Conservation (phyloP, 2,888 invertebrate genomes). For the Sminthurinus aureus region DNA sequence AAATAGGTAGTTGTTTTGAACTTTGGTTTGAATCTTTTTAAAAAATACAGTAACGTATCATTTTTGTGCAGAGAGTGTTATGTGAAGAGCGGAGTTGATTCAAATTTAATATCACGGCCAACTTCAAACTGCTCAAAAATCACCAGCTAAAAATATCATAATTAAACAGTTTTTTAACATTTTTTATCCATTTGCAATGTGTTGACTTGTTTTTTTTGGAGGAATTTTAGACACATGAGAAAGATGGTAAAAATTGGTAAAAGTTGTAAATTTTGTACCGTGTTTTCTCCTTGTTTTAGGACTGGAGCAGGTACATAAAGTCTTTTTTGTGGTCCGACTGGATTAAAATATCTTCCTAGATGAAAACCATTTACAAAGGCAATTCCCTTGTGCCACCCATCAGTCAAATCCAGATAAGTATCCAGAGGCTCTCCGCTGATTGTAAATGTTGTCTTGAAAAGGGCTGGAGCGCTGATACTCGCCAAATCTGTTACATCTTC, state of each 20-base stretch:
- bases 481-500: not conserved
- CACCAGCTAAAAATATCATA: constrained; percentile 52
- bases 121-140: constrained; percentile 57
- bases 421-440: constrained; percentile 70
- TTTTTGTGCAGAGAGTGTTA: no score
- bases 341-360: constrained; percentile 82
- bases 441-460: constrained; percentile 67
- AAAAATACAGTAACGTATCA: no score
- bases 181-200: not conserved
- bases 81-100: no score
- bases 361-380: constrained; percentile 86
- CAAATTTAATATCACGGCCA: not conserved
- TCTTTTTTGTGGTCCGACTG: constrained; percentile 80
- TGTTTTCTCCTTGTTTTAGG: constrained; percentile 71
- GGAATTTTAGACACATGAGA: no score
- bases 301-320: constrained; percentile 82
- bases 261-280: no score
- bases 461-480: constrained; percentile 63
- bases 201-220: not conserved
- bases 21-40: no score
- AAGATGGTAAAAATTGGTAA: no score
- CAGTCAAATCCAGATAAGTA: constrained; percentile 75
- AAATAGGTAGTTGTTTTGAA: no score
- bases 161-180: no score
- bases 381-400: constrained; percentile 77